Base-by-base conservation (phyloP, 2,888 invertebrate species). In the Aphrophora alni region DNA sequence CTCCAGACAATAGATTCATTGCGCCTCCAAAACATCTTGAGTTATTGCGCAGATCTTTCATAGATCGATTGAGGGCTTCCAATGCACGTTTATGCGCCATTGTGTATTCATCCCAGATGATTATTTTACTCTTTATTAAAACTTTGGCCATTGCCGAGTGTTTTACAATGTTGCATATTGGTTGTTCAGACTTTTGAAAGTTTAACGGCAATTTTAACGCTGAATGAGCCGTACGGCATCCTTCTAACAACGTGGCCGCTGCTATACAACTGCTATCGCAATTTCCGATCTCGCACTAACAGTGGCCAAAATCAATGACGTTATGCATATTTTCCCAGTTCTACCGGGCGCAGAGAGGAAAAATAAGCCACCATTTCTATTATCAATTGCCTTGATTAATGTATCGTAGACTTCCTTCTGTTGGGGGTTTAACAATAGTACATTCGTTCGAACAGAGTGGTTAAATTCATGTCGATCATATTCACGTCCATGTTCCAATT, bases 161-260 rank as follows among this genome's bases (percentile, higher is more conserved):
- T 85, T 85, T 85, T 33, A 8, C 33, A 84, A 87, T 85, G 78
- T 85, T 85, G 80, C 86, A 87, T 33, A 83, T 84, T 71, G 86
- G 85, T 78, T 81, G 75, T 84, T 87, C 85, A 70, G 68, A 83
- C 38, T 75, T 79, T 77, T 85, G 84, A 77, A 87, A 81, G 79
- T 87, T 85, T 69, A 86, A 84, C n/a, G 85, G 85, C 73, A 85
- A 82, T 82, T 85, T 85, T 51, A 85, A 79, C 75, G 83, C 85
- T 73, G 87, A 87, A 86, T 87, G 86, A 82, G 87, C 87, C 72
- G 86, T 87, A 78, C n/a, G n/a, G n/a, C n/a, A n/a, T n/a, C n/a
- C n/a, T n/a, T n/a, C n/a, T n/a, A n/a, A n/a, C 84, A 85, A 14
- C 86, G 83, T 75, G 85, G 85, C 78, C 83, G 84, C 51, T 84